Percentiles rank a stretch among this genome's conserved stretches.
Evolutionary conservation across 1,140 invertebrate genomes (phyloP).

Genomic region (Belonocnema kinseyi): DNA sequence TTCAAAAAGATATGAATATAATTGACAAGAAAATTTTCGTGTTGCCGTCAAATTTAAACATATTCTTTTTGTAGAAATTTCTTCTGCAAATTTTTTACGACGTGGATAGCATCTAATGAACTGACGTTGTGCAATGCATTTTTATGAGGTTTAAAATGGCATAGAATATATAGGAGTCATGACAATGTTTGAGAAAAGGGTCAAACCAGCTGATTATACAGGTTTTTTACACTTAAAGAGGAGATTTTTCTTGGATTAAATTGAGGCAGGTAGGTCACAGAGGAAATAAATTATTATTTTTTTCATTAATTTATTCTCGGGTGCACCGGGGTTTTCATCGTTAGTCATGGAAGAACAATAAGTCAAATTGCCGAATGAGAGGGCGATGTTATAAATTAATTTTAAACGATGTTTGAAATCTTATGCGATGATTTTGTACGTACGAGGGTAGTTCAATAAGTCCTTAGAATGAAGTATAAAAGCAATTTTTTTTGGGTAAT

Average conservation of each 20-base stretch:
- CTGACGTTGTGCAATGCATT: conserved; percentile 27
- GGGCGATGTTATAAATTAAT: no score
- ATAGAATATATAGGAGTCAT: not conserved
- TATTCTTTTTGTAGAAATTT: not conserved
- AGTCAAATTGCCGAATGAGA: no score
- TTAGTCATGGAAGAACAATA: no score
- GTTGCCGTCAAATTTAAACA: not conserved
- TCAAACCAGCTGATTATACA: conserved; percentile 9
- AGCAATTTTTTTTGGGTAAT: no score
- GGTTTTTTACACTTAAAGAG: not conserved
- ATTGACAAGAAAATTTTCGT: not conserved
- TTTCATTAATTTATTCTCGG: no score
- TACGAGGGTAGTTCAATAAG: no score
- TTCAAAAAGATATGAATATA: not conserved
- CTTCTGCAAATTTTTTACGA: conserved; percentile 1
- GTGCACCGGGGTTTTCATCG: no score
- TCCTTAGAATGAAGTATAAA: no score
- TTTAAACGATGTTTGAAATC: no score
- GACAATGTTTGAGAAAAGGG: conserved; percentile 12
- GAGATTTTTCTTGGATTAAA: conserved; percentile 10
- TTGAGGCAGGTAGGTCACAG: conserved; percentile 16
- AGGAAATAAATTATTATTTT: no score
- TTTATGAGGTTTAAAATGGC: conserved; percentile 24
- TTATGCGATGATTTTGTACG: no score
- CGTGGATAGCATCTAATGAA: conserved; percentile 17